phyloP scores from a whole-genome alignment of 2,797 vertebrate genomes.

The Trachurus trachurus region DNA sequence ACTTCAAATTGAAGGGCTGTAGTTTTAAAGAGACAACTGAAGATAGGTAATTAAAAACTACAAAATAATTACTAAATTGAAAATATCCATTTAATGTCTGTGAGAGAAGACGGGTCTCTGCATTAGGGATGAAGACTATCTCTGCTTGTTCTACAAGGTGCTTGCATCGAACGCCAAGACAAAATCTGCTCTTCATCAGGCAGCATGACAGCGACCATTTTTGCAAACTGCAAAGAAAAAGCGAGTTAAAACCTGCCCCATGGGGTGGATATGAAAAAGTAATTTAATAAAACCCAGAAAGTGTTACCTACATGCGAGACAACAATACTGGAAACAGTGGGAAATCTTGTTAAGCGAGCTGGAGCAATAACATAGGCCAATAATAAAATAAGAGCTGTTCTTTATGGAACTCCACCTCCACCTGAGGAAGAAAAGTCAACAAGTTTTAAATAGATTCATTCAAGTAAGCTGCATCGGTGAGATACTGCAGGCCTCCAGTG shows the following conservation, averaged over 20 bases:
- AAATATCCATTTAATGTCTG: background rate
- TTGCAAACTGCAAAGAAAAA: slow-evolving; percentile 16
- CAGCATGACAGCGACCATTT: background rate
- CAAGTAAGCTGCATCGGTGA: slow-evolving; percentile 15
- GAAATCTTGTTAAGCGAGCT: slow-evolving; percentile 13
- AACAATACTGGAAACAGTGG: background rate
- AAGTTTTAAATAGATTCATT: slow-evolving; percentile 25
- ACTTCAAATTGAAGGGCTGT: slow-evolving; percentile 5
- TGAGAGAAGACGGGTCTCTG: background rate
- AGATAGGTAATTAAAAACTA: background rate
- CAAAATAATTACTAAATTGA: too few species aligned
- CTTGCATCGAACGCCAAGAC: background rate
- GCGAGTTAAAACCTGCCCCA: background rate
- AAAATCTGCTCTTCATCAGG: background rate
- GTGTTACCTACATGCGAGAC: slow-evolving; percentile 6
- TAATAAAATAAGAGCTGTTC: slow-evolving; percentile 24
- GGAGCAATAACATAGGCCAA: slow-evolving; percentile 7
- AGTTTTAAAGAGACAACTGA: slow-evolving; percentile 21
- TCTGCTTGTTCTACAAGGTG: background rate
- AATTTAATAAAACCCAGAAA: slow-evolving; percentile 27
- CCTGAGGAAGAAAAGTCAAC: slow-evolving; percentile 4
- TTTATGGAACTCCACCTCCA: slow-evolving; percentile 30
- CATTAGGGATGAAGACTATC: background rate
- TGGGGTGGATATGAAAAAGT: slow-evolving; percentile 24
- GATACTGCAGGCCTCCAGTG: slow-evolving; percentile 9